Conservation (phyloP, 1,140 invertebrate genomes). For the Drosophila sp. region DNA sequence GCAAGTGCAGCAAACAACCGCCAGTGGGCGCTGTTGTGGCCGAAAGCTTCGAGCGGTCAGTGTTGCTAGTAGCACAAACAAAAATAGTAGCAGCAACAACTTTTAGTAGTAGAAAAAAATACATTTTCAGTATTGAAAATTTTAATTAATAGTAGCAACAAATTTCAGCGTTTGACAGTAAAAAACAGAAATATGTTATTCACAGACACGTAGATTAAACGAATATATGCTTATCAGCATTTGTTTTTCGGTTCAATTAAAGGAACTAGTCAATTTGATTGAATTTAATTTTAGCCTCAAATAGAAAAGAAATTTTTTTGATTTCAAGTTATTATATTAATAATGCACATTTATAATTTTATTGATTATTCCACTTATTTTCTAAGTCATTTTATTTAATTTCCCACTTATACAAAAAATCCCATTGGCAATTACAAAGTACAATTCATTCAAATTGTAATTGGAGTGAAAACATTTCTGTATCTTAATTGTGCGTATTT, state of each 20-base stretch:
- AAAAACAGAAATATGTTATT: not conserved
- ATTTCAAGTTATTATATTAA: too few species aligned
- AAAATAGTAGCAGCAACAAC: slow-evolving; percentile 12
- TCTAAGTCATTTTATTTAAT: not conserved
- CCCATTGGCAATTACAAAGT: slow-evolving; percentile 17
- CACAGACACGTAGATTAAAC: not conserved
- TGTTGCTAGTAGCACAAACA: slow-evolving; percentile 16
- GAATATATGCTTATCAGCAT: not conserved
- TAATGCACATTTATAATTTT: too few species aligned
- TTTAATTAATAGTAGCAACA: too few species aligned
- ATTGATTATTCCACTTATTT: too few species aligned
- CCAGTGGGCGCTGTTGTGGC: slow-evolving; percentile 37
- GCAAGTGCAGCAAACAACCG: slow-evolving; percentile 21
- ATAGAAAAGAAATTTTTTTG: too few species aligned
- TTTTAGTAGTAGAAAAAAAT: too few species aligned
- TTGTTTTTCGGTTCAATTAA: not conserved
- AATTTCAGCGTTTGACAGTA: too few species aligned
- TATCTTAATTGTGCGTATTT: slow-evolving; percentile 30
- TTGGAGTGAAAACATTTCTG: slow-evolving; percentile 49
- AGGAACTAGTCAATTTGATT: not conserved
- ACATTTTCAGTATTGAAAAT: too few species aligned
- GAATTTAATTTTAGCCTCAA: not conserved
- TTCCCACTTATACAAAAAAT: slow-evolving; percentile 4
- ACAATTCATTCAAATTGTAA: slow-evolving; percentile 37
- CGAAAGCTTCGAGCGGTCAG: slow-evolving; percentile 26